Evolutionary conservation across 2,888 invertebrate genomes (phyloP).

Genomic region (Euplexia lucipara): DNA sequence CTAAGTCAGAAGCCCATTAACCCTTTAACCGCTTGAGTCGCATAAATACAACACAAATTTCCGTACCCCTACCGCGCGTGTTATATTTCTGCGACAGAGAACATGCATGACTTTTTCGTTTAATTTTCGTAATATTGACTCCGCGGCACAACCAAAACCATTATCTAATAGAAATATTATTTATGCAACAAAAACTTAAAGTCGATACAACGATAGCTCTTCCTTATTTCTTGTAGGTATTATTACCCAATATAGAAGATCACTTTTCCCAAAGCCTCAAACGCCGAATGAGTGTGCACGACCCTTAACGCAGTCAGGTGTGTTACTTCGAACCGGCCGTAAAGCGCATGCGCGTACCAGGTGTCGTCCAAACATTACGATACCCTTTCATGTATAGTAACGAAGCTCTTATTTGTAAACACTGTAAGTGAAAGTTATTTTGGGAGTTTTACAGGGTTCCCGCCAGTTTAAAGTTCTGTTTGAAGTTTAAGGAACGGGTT

Average conservation of each 20-base stretch:
- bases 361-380: constrained; percentile 59
- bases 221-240: too few species aligned
- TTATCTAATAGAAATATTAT: too few species aligned
- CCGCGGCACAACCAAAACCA: too few species aligned
- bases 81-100: too few species aligned
- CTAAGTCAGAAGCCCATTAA: too few species aligned
- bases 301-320: constrained; percentile 51
- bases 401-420: constrained; percentile 64
- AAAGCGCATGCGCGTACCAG: constrained; percentile 64
- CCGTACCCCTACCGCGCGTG: too few species aligned
- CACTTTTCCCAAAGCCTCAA: not conserved
- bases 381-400: constrained; percentile 60
- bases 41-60: too few species aligned
- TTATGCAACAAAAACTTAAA: too few species aligned
- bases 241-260: too few species aligned
- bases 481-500: constrained; percentile 52
- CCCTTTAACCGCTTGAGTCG: too few species aligned
- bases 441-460: constrained; percentile 52
- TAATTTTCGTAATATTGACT: too few species aligned
- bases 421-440: constrained; percentile 63
- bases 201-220: not conserved
- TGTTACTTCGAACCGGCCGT: constrained; percentile 44
- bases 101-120: too few species aligned
- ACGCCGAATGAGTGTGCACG: constrained; percentile 8
- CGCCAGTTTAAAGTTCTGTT: constrained; percentile 45